A percentile compares a stretch with the other conserved stretches of the same genome.
Evolutionary conservation across 2,797 vertebrate genomes (phyloP).

Genomic region (Allobates femoralis): DNA sequence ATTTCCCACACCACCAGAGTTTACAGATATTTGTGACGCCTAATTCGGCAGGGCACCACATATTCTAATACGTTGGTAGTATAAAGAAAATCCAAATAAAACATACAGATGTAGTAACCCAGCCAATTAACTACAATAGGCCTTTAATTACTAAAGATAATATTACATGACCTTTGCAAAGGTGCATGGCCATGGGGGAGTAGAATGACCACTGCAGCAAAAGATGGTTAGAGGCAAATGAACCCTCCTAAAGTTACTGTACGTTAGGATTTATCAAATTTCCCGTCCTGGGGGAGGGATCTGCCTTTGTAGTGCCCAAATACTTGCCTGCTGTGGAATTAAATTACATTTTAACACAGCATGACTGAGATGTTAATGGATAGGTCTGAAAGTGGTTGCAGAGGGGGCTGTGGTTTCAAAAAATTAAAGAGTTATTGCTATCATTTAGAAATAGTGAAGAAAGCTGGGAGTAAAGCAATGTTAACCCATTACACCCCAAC

Average conservation of each 20-base stretch:
- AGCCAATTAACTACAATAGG: conserved; percentile 24
- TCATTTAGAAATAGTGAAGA: conserved; percentile 14
- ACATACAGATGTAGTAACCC: neutral
- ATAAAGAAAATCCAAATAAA: neutral
- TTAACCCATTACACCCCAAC: neutral
- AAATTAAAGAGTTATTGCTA: conserved; percentile 49
- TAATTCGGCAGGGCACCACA: too few species aligned
- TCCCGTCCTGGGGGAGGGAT: conserved; percentile 46
- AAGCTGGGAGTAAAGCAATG: neutral
- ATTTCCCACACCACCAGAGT: too few species aligned
- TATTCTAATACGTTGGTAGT: too few species aligned
- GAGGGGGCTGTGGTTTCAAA: conserved; percentile 44
- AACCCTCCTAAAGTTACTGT: conserved; percentile 60
- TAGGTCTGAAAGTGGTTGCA: conserved; percentile 46
- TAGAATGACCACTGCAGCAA: conserved; percentile 39
- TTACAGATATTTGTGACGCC: too few species aligned
- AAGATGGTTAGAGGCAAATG: conserved; percentile 16
- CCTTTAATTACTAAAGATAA: conserved; percentile 62
- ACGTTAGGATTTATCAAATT: conserved; percentile 53
- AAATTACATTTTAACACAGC: conserved; percentile 64
- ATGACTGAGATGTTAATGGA: conserved; percentile 60
- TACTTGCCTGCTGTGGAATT: conserved; percentile 57
- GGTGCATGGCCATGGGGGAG: conserved; percentile 33
- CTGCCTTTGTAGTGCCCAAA: conserved; percentile 57
- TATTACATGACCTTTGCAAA: conserved; percentile 55